Conservation (phyloP, 2,888 invertebrate species). For the Drosophila nr. medialis region DNA sequence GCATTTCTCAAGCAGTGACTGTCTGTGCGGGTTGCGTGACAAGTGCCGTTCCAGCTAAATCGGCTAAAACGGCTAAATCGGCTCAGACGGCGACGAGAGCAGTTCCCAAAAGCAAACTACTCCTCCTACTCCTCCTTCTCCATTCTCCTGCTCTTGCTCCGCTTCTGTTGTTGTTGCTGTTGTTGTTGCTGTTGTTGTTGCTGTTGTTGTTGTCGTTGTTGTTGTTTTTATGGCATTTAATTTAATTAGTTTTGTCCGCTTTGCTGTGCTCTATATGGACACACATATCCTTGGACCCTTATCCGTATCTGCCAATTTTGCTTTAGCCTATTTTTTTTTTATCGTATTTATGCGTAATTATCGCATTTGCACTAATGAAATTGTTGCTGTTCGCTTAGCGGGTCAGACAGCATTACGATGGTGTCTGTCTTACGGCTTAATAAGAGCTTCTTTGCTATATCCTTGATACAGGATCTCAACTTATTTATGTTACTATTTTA, state of each 20-base stretch:
- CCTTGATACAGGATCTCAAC: neutral
- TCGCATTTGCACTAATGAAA: slow-evolving; percentile 53
- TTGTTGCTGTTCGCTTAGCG: slow-evolving; percentile 20
- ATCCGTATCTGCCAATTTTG: neutral
- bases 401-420: neutral
- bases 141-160: neutral
- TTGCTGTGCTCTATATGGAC: slow-evolving; percentile 37
- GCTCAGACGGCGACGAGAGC: slow-evolving; percentile 15
- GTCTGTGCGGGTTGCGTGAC: slow-evolving; percentile 31
- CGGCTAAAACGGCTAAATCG: slow-evolving; percentile 14
- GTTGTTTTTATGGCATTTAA: slow-evolving; percentile 62
- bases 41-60: slow-evolving; percentile 23
- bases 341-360: slow-evolving; percentile 48
- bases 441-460: neutral
- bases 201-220: slow-evolving; percentile 7
- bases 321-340: neutral
- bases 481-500: no score
- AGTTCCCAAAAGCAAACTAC: neutral
- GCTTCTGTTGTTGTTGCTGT: slow-evolving; percentile 1
- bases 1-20: slow-evolving; percentile 5
- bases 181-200: slow-evolving; percentile 8
- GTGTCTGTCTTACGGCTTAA: neutral
- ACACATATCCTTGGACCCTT: neutral
- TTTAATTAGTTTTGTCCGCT: slow-evolving; percentile 71
- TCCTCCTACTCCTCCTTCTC: neutral